These are phyloP conservation scores for Raphicerus campestris DNA, from an alignment of 2,113 vertebrate genomes.

Conservation along the genomic window DNA sequence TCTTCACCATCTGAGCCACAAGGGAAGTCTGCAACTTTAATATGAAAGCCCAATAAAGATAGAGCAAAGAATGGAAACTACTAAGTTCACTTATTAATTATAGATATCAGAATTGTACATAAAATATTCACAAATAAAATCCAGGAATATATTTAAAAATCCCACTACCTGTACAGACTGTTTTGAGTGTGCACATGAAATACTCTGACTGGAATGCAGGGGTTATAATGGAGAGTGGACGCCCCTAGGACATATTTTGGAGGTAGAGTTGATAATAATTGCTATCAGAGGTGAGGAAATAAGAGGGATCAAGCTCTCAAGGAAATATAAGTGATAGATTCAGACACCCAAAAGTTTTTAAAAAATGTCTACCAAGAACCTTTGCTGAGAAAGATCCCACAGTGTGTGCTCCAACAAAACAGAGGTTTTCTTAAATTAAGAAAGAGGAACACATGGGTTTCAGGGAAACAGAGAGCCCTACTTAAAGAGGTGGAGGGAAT, in stretches of 20 bases:
- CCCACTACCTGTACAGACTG: neutral
- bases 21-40: neutral
- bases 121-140: neutral
- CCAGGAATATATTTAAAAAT: neutral
- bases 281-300: neutral
- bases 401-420: neutral
- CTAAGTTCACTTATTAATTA: neutral
- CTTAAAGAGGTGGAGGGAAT: neutral
- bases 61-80: neutral
- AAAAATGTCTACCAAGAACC: neutral
- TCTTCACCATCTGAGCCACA: neutral
- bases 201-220: neutral
- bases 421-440: neutral
- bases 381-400: neutral
- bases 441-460: neutral
- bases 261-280: neutral
- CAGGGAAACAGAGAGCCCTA: neutral
- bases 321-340: neutral
- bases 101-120: neutral
- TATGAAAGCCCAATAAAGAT: neutral
- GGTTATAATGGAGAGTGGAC: neutral
- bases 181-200: neutral
- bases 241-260: neutral
- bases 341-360: neutral
- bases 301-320: neutral